Evolutionary conservation across 2,113 vertebrate species (phyloP).

Genomic region (Tenebrosternarchus preto): DNA sequence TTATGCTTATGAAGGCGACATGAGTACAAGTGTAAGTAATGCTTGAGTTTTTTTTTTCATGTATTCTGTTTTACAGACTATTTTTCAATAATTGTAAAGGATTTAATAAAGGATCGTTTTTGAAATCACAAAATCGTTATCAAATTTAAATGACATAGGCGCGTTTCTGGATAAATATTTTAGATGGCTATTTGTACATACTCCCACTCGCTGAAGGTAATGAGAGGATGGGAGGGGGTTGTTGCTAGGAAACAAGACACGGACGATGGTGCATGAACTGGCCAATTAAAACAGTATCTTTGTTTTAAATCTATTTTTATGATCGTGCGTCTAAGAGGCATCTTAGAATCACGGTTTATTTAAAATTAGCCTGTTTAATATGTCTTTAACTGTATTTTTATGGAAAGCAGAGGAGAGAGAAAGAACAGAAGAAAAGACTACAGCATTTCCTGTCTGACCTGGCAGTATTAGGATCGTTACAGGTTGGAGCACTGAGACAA

Average conservation of each 20-base stretch:
- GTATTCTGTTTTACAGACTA: not conserved
- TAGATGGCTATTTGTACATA: not conserved
- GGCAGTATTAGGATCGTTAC: slow-evolving; percentile 73
- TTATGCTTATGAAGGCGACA: not conserved
- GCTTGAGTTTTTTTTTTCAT: not conserved
- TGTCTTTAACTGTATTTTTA: slow-evolving; percentile 24
- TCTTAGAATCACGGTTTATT: not conserved
- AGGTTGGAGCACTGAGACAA: slow-evolving; percentile 58
- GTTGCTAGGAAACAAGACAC: slow-evolving; percentile 65
- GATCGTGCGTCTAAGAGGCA: not conserved
- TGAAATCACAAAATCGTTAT: not conserved
- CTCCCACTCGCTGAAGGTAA: slow-evolving; percentile 30
- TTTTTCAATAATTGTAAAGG: not conserved
- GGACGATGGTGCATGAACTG: not conserved
- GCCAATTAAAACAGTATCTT: not conserved
- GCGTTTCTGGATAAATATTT: not conserved
- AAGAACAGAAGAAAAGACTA: slow-evolving; percentile 70
- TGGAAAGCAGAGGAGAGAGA: slow-evolving; percentile 63
- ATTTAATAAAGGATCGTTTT: not conserved
- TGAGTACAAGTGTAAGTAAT: slow-evolving; percentile 19
- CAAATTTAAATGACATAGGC: not conserved
- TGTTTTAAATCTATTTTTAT: not conserved
- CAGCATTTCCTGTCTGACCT: slow-evolving; percentile 73
- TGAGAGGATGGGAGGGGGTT: slow-evolving; percentile 45
- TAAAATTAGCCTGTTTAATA: not conserved